These are phyloP conservation scores for Potamarius usumacintae DNA, from an alignment of 2,113 vertebrate genomes.

Conservation along the genomic window DNA sequence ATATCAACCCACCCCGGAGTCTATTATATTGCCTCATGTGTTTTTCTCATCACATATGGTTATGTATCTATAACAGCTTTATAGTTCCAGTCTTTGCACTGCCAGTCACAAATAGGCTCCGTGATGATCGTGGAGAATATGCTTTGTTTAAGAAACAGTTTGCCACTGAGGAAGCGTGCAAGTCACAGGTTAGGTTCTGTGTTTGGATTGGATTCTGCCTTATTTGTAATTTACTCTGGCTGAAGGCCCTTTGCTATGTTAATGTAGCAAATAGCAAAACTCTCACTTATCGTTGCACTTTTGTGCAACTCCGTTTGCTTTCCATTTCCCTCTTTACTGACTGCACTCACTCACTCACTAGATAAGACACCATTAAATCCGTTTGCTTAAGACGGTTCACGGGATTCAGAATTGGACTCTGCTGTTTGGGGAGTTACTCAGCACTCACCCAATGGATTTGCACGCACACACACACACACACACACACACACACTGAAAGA, in stretches of 20 bases:
- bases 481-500: too few species aligned
- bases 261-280: background rate
- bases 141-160: background rate
- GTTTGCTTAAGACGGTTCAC: background rate
- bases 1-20: background rate
- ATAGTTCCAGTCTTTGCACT: background rate
- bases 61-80: background rate
- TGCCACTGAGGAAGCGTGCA: background rate
- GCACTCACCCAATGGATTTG: background rate
- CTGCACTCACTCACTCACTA: too few species aligned
- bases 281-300: background rate
- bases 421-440: background rate
- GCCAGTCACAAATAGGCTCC: background rate
- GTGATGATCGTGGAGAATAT: background rate
- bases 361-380: background rate
- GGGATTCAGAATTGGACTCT: background rate
- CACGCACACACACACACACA: background rate
- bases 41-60: slow-evolving; percentile 13
- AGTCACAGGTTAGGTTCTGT: background rate
- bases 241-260: background rate
- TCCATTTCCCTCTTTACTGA: background rate
- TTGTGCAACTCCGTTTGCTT: background rate
- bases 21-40: slow-evolving; percentile 3
- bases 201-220: background rate
- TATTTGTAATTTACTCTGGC: background rate